Conservation (phyloP, 2,797 vertebrate species). For the Scolopax bukidnonensis region DNA sequence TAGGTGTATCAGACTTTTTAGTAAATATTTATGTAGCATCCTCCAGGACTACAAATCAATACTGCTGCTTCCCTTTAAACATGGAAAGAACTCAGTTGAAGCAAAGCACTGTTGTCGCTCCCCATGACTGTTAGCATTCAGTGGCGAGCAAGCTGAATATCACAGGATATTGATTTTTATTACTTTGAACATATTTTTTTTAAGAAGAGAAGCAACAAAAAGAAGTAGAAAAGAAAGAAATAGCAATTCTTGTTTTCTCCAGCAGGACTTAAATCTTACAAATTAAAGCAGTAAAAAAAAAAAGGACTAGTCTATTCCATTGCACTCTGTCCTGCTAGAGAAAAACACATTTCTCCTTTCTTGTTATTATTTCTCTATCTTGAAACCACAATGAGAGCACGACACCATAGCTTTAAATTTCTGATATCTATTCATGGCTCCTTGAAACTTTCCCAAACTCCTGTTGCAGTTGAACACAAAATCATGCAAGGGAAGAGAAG, state of each 20-base stretch:
- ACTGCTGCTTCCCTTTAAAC: not conserved
- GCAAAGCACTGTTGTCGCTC: not conserved
- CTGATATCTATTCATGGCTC: not conserved
- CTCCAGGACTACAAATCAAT: not conserved
- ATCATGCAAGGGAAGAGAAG: not conserved
- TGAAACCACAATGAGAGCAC: not conserved
- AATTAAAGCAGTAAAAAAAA: not conserved
- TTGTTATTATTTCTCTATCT: not conserved
- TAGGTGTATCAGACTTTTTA: not conserved
- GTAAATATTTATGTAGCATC: not conserved
- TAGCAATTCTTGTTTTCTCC: conserved; percentile 33
- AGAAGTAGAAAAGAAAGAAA: not conserved
- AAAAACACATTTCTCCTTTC: not conserved
- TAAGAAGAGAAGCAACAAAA: not conserved
- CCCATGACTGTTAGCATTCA: not conserved
- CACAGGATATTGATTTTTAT: conserved; percentile 16
- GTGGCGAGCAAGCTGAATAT: not conserved
- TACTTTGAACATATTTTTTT: not conserved
- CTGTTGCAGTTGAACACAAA: not conserved
- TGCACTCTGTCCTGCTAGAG: not conserved
- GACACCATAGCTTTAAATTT: not conserved
- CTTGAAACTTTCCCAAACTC: not conserved
- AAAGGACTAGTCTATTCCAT: not conserved
- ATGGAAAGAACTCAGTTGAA: not conserved
- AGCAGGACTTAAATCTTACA: not conserved